Evolutionary conservation across 2,888 invertebrate species (phyloP), one percentile per base, ranked within the genome.

Genomic region (Ophonus ardosiacus): DNA sequence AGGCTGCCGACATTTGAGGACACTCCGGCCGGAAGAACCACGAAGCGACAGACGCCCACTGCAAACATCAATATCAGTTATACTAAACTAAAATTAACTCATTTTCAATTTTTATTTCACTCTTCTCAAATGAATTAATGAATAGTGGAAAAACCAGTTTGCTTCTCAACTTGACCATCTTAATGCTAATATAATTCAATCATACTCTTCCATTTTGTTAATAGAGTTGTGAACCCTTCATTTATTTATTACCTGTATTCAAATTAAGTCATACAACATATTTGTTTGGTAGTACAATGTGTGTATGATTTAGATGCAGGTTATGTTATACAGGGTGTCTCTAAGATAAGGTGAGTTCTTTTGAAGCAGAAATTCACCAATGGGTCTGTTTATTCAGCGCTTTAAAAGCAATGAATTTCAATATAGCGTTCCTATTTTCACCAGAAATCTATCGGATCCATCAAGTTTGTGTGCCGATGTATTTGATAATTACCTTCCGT

Each of bases 41-140:
- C 86, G 92, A 92, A 86, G 92, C 91, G 86, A 92, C 91, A 84
- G 92, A 92, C 86, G 92, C 91, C 92, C 92, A 92, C 92, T 92
- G 90, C 15, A 78, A 31, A 31, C 31, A 31, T 31, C 31, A 31
- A 31, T 31, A 31, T 31, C 31, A 31, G 31, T 31, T 31, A 31
- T 31, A 71, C 15, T 40, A 17, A 7, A 71, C 31, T 13, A 13
- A 57, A 78, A 24, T 18, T 13, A 76, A 76, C 15, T 76, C 51
- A 76, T 76, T 76, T 76, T 43, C 51, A 76, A 76, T 76, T 76
- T 76, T 76, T 43, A 76, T 76, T 71, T 56, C 63, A 65, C 31
- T 56, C 31, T 31, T 31, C 31, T 31, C 59, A 17, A 59, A 71
- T 76, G 21, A 76, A 76, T 76, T 51, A 18, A 71, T 71, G 43